Conservation (phyloP, 2,797 vertebrate genomes). For the Apogon talboti region DNA sequence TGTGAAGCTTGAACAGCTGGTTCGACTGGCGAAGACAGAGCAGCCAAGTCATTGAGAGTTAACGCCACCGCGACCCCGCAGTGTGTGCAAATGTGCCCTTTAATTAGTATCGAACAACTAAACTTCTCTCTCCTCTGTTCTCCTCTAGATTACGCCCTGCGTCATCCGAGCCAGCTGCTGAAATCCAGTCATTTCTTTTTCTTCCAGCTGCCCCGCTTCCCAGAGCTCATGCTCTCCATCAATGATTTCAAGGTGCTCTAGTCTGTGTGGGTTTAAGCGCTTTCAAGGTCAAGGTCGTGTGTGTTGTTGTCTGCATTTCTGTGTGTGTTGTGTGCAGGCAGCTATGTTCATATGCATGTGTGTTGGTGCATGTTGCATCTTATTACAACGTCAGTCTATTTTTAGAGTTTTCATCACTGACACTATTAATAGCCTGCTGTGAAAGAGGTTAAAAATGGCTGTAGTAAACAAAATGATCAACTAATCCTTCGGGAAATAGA, state of each 20-base stretch:
- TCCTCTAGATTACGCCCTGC: constrained; percentile 93
- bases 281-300: constrained; percentile 56
- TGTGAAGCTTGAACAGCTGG: constrained; percentile 62
- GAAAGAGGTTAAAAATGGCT: constrained; percentile 3
- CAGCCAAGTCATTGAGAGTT: constrained; percentile 26
- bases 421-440: constrained; percentile 14
- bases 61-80: constrained; percentile 10
- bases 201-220: constrained; percentile 97
- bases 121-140: constrained; percentile 22
- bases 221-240: constrained; percentile 98
- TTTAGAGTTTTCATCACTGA: constrained; percentile 30
- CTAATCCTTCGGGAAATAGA: background rate
- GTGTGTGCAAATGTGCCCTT: constrained; percentile 20
- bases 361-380: constrained; percentile 8
- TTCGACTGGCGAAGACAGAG: constrained; percentile 47
- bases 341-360: background rate
- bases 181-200: constrained; percentile 98
- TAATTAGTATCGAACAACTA: constrained; percentile 36
- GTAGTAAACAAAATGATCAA: constrained; percentile 8
- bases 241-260: constrained; percentile 96
- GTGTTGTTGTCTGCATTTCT: constrained; percentile 10
- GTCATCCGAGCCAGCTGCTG: constrained; percentile 95
- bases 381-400: constrained; percentile 33
- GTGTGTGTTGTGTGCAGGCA: constrained; percentile 2
- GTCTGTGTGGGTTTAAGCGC: constrained; percentile 33